A percentile compares a stretch with the other conserved stretches of the same genome.
phyloP scores from a whole-genome alignment of 2,888 invertebrate genomes.

The Leucophora obtusa region DNA sequence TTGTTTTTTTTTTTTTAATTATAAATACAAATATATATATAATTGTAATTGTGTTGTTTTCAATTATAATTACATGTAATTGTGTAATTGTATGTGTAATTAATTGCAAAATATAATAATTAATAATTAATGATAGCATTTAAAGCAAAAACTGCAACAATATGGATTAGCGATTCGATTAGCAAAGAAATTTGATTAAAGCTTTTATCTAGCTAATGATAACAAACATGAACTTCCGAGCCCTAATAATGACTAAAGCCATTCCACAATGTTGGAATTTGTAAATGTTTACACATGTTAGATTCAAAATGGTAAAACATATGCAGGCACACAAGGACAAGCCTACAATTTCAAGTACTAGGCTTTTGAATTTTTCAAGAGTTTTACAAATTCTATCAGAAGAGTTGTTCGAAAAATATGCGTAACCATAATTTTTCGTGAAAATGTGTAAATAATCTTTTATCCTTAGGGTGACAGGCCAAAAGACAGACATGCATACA shows the following conservation, averaged over 20 bases:
- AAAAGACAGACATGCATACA: background rate
- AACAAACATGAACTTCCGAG: too few relatives aligned
- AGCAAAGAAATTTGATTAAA: too few relatives aligned
- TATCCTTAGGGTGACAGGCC: conserved; percentile 13
- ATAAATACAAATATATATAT: too few relatives aligned
- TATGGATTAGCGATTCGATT: too few relatives aligned
- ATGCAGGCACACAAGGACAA: background rate
- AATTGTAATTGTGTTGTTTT: too few relatives aligned
- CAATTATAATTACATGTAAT: too few relatives aligned
- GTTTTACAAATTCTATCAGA: background rate
- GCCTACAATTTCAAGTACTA: conserved; percentile 17
- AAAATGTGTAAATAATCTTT: conserved; percentile 62
- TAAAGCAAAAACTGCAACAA: too few relatives aligned
- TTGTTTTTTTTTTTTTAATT: too few relatives aligned
- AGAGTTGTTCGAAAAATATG: conserved; percentile 53
- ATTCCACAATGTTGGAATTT: conserved; percentile 18
- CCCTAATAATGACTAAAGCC: conserved; percentile 9
- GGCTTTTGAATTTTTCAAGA: conserved; percentile 18
- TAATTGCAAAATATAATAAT: too few relatives aligned
- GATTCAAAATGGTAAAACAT: background rate
- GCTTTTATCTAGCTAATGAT: too few relatives aligned
- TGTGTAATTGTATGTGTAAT: too few relatives aligned
- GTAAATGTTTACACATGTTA: background rate
- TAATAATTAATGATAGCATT: too few relatives aligned
- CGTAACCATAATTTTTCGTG: conserved; percentile 58